Base-by-base conservation (phyloP, 1,140 invertebrate genomes). In the Neodiprion lecontei region DNA sequence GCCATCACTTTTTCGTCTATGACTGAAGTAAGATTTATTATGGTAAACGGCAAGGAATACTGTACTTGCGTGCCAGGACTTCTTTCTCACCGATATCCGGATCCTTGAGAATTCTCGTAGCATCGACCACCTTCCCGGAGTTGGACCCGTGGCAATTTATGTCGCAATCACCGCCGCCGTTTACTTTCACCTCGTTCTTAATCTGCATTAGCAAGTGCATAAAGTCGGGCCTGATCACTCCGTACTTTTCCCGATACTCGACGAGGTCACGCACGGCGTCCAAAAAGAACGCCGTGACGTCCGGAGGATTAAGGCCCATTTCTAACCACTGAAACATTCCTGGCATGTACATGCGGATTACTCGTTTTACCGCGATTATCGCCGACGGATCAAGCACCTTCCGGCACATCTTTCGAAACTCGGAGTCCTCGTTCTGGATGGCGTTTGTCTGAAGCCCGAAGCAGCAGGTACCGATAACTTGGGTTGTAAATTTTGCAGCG, bases 401-500 rank as follows among this genome's bases (percentile, higher is more conserved):
- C 74, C 67, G 78, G 74, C 74, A 84, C 82, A 79, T 87, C 65
- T 74, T 69, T 14, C 83, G 69, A 76, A 90, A 90, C 74, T 85
- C 77, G 0, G 84, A 83, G 67, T 90, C 79, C 10, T 84, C 81
- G 23, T 90, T 76, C 53, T 87, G 76, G 71, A 90, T 85, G 4
- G 81, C 79, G 72, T 88, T 81, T 14, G 84, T 82, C n/a, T 89
- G 75, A 3, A 90, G 74, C 0, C 89, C 89, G 78, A 91, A 90
- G 17, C 83, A 86, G 72, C 87, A 88, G 9, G 83, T 84, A 0
- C 84, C 78, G 70, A 90, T 89, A 4, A 89, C 86, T 77, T 91
- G 90, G 2, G 89, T 90, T 0, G 89, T 87, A 77, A 88, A 91
- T 76, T 85, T 86, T 8, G 83, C 82, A 48, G 86, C 79, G 61